Percentiles rank a stretch among this genome's conserved stretches.
These are phyloP conservation scores for Rhyacichthys aspro DNA, from an alignment of 2,797 vertebrate genomes.

Conservation along the genomic window DNA sequence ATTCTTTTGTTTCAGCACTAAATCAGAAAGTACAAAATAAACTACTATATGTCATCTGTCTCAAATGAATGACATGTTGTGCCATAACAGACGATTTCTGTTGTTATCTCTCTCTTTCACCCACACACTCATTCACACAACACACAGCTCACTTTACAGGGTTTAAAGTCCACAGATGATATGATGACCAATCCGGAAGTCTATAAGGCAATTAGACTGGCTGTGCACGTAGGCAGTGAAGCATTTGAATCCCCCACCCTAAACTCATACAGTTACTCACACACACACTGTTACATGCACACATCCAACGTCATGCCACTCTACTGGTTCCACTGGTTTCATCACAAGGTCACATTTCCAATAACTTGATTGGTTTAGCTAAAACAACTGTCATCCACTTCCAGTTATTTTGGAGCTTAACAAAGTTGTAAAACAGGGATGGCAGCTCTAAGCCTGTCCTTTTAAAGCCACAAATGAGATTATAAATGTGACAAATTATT, in stretches of 20 bases:
- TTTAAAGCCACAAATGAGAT: not conserved
- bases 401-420: slow-evolving; percentile 19
- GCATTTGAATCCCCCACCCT: slow-evolving; percentile 56
- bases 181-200: slow-evolving; percentile 63
- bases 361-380: slow-evolving; percentile 48
- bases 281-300: slow-evolving; percentile 27
- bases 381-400: slow-evolving; percentile 33
- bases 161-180: slow-evolving; percentile 73
- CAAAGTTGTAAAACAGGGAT: slow-evolving; percentile 36
- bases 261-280: slow-evolving; percentile 41
- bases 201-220: slow-evolving; percentile 39
- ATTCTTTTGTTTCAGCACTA: slow-evolving; percentile 3
- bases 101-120: not conserved
- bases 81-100: slow-evolving; percentile 7
- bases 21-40: not conserved
- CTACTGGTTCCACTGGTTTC: slow-evolving; percentile 75
- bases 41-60: not conserved
- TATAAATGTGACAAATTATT: slow-evolving; percentile 1
- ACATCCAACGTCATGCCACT: slow-evolving; percentile 52
- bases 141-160: slow-evolving; percentile 46
- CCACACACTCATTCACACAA: slow-evolving; percentile 25
- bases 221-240: slow-evolving; percentile 43
- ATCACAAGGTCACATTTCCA: slow-evolving; percentile 41
- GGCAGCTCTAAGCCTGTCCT: slow-evolving; percentile 4
- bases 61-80: slow-evolving; percentile 4